Evolutionary conservation across 2,113 vertebrate genomes (phyloP).

Genomic region (Hemiprocne comata): DNA sequence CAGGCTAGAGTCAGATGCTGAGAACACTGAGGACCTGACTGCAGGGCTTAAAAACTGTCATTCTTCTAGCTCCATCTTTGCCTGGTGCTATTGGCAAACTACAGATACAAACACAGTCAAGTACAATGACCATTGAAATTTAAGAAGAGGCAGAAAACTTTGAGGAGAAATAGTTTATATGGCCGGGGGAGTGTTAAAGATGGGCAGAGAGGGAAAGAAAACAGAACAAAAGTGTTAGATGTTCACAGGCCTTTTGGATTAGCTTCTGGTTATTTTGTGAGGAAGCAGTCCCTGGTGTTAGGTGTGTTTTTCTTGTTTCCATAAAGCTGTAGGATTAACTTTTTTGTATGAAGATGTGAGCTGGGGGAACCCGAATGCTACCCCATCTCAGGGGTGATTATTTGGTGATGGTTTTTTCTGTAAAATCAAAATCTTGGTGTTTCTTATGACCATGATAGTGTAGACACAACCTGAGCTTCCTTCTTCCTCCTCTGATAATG

Average conservation of each 20-base stretch:
- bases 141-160: neutral
- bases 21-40: conserved; percentile 51
- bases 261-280: neutral
- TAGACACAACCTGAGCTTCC: neutral
- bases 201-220: neutral
- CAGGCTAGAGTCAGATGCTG: conserved; percentile 63
- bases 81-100: neutral
- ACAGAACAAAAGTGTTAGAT: neutral
- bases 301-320: neutral
- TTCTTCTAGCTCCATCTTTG: neutral
- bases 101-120: neutral
- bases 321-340: neutral
- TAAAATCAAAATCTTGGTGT: neutral
- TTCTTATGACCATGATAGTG: neutral
- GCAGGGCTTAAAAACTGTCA: neutral
- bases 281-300: neutral
- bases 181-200: neutral
- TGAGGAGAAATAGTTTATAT: neutral
- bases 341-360: neutral
- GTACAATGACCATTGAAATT: neutral
- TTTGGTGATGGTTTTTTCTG: neutral
- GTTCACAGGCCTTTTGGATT: neutral
- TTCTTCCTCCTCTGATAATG: neutral
- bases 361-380: neutral
- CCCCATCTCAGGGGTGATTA: neutral